Evolutionary conservation across 1,140 invertebrate species (phyloP), one percentile per base, ranked within the genome.

Genomic region (Diprion similis): DNA sequence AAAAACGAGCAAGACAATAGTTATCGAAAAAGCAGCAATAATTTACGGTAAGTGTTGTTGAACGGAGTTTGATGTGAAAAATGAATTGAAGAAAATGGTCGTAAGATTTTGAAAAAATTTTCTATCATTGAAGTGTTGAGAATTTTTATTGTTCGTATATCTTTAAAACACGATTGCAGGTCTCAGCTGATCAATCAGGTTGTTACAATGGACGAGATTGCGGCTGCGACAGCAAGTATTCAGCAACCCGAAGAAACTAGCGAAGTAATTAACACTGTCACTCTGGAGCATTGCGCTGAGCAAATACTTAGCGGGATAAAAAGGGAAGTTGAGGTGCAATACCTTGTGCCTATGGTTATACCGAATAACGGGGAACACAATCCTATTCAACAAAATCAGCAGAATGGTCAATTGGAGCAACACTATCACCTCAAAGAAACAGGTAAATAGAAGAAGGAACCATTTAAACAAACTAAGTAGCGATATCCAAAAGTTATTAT

Each of bases 221-320:
- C 83, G 37, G 82, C 84, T 8, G 87, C 86, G 9, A 88, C 87
- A 10, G 85, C 88, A 0, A 89, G 87, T 59, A 89, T 89, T 37
- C 65, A 77, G 9, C 83, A 84, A 68, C 75, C 72, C 4, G 82
- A 85, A 18, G 81, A 83, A 1, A 15, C 73, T 1, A 73, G 80
- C 3, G 77, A 77, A 59, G 70, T 81, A 1, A 68, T 84, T 8
- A 80, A 81, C 72, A 78, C 86, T 15, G 82, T 85, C 46, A 86
- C 84, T 19, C 76, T 89, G 46, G 87, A 89, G 71, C 86, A 89
- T 69, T 87, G 86, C n/a, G 89, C 89, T 0, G 89, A 89, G 70
- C 84, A 89, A 78, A 90, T 90, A 73, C 78, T 89, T 10, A 89
- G 83, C 51, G 89, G 89, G 17, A 81, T 89, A 0, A 89, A 89